Conservation (phyloP, 2,113 vertebrate species). For the Epinephelus fuscoguttatus region DNA sequence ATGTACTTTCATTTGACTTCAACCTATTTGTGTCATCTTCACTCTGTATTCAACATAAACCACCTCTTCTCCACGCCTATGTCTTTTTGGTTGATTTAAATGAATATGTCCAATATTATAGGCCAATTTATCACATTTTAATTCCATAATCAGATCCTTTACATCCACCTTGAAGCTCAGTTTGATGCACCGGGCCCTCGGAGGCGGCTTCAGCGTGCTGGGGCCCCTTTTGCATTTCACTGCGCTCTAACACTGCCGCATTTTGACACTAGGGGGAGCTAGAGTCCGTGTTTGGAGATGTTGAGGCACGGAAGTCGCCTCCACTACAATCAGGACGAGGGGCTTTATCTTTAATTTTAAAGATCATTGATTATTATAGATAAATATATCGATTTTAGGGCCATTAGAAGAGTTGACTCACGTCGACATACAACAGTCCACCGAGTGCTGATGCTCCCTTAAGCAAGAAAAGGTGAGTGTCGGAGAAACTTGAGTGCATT, state of each 20-base stretch:
- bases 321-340: background rate
- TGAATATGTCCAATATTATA: background rate
- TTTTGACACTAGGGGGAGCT: constrained; percentile 72
- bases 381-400: background rate
- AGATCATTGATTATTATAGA: background rate
- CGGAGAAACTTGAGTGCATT: background rate
- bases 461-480: background rate
- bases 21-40: background rate
- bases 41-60: background rate
- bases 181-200: constrained; percentile 18
- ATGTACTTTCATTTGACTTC: background rate
- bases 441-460: background rate
- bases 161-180: background rate
- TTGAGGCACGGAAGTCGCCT: background rate
- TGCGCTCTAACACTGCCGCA: background rate
- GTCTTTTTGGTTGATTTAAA: background rate
- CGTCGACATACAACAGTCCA: background rate
- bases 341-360: constrained; percentile 7
- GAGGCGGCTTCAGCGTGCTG: background rate
- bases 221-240: background rate
- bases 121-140: background rate
- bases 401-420: background rate
- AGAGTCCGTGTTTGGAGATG: constrained; percentile 59
- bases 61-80: background rate
- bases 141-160: background rate